These are phyloP conservation scores for Pelosia muscerda DNA, from an alignment of 2,888 invertebrate genomes.

Conservation along the genomic window DNA sequence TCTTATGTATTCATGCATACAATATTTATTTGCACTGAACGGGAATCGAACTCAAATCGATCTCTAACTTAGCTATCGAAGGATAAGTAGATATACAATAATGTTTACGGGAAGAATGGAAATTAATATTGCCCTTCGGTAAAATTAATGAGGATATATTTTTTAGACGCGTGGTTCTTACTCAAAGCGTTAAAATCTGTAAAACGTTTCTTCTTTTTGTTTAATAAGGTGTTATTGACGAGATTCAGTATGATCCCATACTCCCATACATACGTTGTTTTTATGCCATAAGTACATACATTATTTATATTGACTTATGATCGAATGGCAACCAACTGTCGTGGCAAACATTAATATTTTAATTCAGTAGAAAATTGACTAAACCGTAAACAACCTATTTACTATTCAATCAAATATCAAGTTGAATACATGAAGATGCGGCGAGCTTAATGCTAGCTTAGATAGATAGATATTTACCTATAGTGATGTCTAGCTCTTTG, in stretches of 20 bases:
- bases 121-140: background rate
- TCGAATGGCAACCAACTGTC: too few relatives aligned
- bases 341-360: background rate
- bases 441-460: background rate
- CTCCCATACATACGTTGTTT: too few relatives aligned
- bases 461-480: constrained; percentile 86
- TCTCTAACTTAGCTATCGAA: background rate
- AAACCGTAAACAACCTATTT: background rate
- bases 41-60: background rate
- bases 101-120: background rate
- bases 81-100: too few relatives aligned
- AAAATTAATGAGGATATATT: background rate
- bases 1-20: too few relatives aligned
- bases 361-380: background rate
- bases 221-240: too few relatives aligned
- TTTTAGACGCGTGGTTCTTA: background rate
- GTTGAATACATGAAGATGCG: background rate
- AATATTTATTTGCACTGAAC: background rate
- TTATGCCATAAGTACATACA: too few relatives aligned
- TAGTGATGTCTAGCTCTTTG: constrained; percentile 93
- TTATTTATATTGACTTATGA: too few relatives aligned
- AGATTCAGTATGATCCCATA: too few relatives aligned
- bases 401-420: background rate
- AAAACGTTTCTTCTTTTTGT: background rate
- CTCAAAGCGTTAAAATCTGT: background rate